A percentile compares a stretch with the other conserved stretches of the same genome.
phyloP scores from a whole-genome alignment of 2,888 invertebrate genomes.

The Eristalinus sepulchralis region DNA sequence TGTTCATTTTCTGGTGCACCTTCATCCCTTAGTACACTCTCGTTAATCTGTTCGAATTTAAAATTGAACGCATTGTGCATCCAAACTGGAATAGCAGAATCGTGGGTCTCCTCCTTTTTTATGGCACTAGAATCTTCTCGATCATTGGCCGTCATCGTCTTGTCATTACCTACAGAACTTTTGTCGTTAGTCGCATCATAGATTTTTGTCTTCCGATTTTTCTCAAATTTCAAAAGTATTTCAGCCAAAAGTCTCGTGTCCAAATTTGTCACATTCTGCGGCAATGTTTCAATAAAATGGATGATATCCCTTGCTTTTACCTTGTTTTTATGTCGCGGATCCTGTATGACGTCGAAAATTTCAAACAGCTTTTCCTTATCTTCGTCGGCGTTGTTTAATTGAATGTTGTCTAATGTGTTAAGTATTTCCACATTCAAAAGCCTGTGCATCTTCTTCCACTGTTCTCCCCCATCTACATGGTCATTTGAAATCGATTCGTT shows the following conservation, averaged over 20 bases:
- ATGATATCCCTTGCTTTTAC: conserved; percentile 75
- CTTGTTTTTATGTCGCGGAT: conserved; percentile 72
- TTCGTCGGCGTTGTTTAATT: conserved; percentile 75
- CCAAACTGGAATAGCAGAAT: conserved; percentile 22
- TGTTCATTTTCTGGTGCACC: background rate
- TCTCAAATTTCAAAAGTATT: conserved; percentile 76
- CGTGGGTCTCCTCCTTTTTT: background rate
- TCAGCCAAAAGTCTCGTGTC: conserved; percentile 77
- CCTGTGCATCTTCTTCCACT: conserved; percentile 49
- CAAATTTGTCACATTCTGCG: conserved; percentile 77
- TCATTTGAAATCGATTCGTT: conserved; percentile 57
- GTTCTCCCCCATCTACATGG: conserved; percentile 36
- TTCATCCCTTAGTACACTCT: background rate
- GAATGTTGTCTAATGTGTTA: conserved; percentile 69
- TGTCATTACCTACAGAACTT: background rate
- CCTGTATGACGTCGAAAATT: conserved; percentile 76
- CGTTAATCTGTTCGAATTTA: background rate
- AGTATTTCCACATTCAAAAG: conserved; percentile 69
- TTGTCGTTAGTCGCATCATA: background rate
- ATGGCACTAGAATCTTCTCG: background rate
- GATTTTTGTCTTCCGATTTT: conserved; percentile 36
- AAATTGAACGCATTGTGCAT: conserved; percentile 6
- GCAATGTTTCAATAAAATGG: conserved; percentile 78
- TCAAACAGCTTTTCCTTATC: conserved; percentile 77
- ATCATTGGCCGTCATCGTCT: background rate